Evolutionary conservation across 2,888 invertebrate genomes (phyloP), one percentile per base, ranked within the genome.

Genomic region (Gymnocheta viridis): DNA sequence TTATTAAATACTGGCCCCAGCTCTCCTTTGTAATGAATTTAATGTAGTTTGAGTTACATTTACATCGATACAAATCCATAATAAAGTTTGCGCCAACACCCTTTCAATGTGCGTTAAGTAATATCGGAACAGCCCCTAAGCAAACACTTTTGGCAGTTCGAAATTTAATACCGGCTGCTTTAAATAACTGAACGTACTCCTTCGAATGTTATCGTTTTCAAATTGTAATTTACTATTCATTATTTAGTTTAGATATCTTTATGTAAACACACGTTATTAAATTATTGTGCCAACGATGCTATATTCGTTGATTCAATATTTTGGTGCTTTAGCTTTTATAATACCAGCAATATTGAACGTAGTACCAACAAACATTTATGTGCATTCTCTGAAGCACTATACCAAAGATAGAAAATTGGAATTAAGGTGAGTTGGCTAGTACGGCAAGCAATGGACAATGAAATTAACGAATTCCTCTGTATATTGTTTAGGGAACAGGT

Each of bases 401-500:
- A 78, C 86, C 74, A 86, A 85, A 66, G 83, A 86, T 4, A 78
- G 81, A 32, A 85, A 86, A 29, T 24, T 87, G 51, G 82, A 86
- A 49, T 77, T 87, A 51, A 82, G 86, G 87, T 86, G 49, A 69
- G 64, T 77, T 58, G 58, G 32, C n/a, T 6, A 62, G 38, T 0
- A 7, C 6, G 4, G 12, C 0, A 19, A 14, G 0, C 2, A 19
- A 44, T 38, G 0, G 10, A 24, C 2, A 19, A 44, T 38, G 0
- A 5, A 24, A 29, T 54, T 27, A 19, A 19, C 9, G n/a, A 12
- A 1, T 17, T 51, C 0, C 1, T 14, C 12, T 17, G n/a, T 44
- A 29, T 44, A n/a, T 67, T 51, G 10, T 0, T 38, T 88, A 95
- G 98, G 86, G 96, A 98, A 90, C 97, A 98, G 92, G 98, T 98